These are phyloP conservation scores for Trisateles emortualis DNA, from an alignment of 2,888 invertebrate genomes.

Conservation along the genomic window DNA sequence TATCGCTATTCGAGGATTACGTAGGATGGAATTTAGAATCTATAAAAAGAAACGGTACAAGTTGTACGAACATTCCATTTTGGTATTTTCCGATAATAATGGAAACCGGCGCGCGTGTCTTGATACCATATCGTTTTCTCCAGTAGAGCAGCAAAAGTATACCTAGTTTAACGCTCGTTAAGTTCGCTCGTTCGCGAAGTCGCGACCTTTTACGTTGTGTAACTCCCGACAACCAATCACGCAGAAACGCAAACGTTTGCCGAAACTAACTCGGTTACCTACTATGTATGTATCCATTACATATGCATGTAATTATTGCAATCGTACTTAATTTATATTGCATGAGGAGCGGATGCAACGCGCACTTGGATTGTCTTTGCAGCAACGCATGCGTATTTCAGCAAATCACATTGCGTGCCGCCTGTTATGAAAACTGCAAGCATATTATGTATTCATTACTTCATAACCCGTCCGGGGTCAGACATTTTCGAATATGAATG, in stretches of 20 bases:
- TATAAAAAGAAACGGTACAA: constrained; percentile 40
- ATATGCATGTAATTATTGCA: constrained; percentile 30
- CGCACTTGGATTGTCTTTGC: constrained; percentile 7
- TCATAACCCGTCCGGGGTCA: not conserved
- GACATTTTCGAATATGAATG: constrained; percentile 14
- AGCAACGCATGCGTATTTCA: not conserved
- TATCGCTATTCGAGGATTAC: constrained; percentile 6
- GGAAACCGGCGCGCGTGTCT: constrained; percentile 50
- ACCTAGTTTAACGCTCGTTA: constrained; percentile 71
- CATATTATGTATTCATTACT: not conserved
- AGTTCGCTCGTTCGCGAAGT: constrained; percentile 60
- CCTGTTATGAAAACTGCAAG: constrained; percentile 2
- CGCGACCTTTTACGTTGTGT: constrained; percentile 70
- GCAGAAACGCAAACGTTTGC: constrained; percentile 69
- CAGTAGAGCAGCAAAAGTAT: constrained; percentile 67
- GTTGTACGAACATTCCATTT: constrained; percentile 40
- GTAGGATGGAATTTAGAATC: constrained; percentile 27
- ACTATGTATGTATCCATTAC: constrained; percentile 5
- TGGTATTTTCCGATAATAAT: constrained; percentile 41
- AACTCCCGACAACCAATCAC: constrained; percentile 63
- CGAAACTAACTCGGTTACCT: constrained; percentile 56
- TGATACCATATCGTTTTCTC: constrained; percentile 60
- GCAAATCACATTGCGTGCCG: constrained; percentile 1
- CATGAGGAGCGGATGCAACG: constrained; percentile 30
- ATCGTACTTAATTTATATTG: constrained; percentile 45